phyloP scores from a whole-genome alignment of 2,113 vertebrate genomes.

The Notothenia coriiceps region DNA sequence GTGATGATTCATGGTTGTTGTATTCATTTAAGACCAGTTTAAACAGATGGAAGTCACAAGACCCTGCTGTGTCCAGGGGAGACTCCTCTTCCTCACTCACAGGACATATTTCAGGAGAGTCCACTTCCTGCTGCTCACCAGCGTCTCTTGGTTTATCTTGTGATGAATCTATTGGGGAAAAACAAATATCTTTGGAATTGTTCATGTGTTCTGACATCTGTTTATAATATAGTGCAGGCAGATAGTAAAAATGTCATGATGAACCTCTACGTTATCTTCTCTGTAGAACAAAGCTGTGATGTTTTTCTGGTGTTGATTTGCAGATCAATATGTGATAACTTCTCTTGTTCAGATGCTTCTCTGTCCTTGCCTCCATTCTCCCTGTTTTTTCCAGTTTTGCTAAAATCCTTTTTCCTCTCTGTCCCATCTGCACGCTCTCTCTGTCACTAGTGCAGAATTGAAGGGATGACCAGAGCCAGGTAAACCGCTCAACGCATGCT shows the following conservation, averaged over 20 bases:
- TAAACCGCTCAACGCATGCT: constrained; percentile 83
- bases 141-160: background rate
- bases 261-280: background rate
- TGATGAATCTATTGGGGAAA: constrained; percentile 15
- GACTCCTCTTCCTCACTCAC: background rate
- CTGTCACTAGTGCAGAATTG: constrained; percentile 97
- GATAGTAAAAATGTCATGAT: background rate
- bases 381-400: constrained; percentile 81
- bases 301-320: background rate
- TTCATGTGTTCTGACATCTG: constrained; percentile 9
- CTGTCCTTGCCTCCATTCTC: constrained; percentile 39
- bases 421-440: constrained; percentile 84
- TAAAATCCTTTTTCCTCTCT: constrained; percentile 83
- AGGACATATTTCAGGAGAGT: background rate
- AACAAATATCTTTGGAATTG: background rate
- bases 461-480: constrained; percentile 91
- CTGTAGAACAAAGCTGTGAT: constrained; percentile 14
- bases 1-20: no score
- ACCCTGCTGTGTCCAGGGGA: background rate
- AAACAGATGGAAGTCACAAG: background rate
- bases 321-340: background rate
- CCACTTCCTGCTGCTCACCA: constrained; percentile 19
- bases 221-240: constrained; percentile 12
- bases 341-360: constrained; percentile 27
- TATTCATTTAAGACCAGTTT: no score